Conservation (phyloP, 2,113 vertebrate genomes). For the Rhegmatorhina hoffmannsi region DNA sequence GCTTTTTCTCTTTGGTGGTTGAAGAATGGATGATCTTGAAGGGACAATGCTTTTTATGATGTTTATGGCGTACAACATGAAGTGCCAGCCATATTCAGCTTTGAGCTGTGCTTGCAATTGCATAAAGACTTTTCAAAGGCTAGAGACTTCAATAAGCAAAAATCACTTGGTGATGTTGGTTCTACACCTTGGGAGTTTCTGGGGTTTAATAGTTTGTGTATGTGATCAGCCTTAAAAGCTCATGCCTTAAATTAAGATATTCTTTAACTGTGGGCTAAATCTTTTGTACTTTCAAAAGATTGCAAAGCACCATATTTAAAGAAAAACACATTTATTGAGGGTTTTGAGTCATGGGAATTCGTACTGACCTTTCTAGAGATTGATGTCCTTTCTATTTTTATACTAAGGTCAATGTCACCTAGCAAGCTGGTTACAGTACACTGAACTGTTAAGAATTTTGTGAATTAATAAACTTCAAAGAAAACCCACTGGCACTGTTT, state of each 20-base stretch:
- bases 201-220: neutral
- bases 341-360: slow-evolving; percentile 4
- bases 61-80: neutral
- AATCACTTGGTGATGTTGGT: neutral
- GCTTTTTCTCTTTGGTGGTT: neutral
- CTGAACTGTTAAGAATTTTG: slow-evolving; percentile 23
- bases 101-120: neutral
- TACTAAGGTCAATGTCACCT: slow-evolving; percentile 53
- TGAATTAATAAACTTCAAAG: slow-evolving; percentile 58
- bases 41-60: neutral
- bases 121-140: neutral
- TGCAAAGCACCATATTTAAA: neutral
- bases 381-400: slow-evolving; percentile 52
- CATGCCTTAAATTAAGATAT: neutral
- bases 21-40: neutral
- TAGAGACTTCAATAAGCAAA: neutral
- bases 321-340: neutral
- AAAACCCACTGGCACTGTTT: neutral
- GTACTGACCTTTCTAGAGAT: slow-evolving; percentile 14
- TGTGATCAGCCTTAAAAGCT: neutral
- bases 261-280: neutral
- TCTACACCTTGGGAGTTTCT: neutral
- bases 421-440: slow-evolving; percentile 23
- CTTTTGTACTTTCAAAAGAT: neutral
- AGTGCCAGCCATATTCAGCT: neutral